These are phyloP conservation scores for Andrena flavipes DNA, from an alignment of 2,888 invertebrate genomes.

Conservation along the genomic window DNA sequence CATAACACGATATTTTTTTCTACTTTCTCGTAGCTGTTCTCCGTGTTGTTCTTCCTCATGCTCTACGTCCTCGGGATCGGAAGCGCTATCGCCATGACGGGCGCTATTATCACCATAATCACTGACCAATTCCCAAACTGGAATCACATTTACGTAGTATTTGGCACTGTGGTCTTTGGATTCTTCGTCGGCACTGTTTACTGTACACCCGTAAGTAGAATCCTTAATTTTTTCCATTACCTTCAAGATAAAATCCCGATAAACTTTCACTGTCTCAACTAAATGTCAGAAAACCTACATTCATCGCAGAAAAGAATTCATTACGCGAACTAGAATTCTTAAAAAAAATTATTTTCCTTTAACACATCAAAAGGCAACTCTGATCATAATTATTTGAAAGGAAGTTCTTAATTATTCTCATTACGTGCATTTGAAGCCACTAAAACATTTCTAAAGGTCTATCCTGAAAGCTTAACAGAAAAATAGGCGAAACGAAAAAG, in stretches of 20 bases:
- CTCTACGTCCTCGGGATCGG: conserved; percentile 86
- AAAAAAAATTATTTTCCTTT: too few relatives aligned
- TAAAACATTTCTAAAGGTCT: too few relatives aligned
- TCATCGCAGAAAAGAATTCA: too few relatives aligned
- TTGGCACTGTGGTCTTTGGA: conserved; percentile 80
- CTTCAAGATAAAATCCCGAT: background rate
- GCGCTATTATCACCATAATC: conserved; percentile 84
- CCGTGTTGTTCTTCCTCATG: conserved; percentile 86
- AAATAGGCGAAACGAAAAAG: too few relatives aligned
- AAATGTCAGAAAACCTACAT: too few relatives aligned
- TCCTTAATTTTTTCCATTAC: background rate
- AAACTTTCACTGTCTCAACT: too few relatives aligned
- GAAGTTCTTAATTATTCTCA: too few relatives aligned
- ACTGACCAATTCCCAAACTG: conserved; percentile 84
- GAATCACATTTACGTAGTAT: conserved; percentile 83
- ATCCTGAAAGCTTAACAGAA: too few relatives aligned
- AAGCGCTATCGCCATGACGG: conserved; percentile 84
- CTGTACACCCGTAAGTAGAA: conserved; percentile 83
- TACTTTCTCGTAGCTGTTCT: conserved; percentile 82
- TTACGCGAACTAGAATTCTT: too few relatives aligned
- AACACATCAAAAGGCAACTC: too few relatives aligned
- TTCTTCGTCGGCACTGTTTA: conserved; percentile 84
- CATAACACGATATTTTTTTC: conserved; percentile 3
- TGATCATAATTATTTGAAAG: too few relatives aligned
- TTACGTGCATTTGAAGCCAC: too few relatives aligned